A percentile compares a stretch with the other conserved stretches of the same genome.
phyloP scores from a whole-genome alignment of 2,888 invertebrate species.

The Scaptomyza reducta region DNA sequence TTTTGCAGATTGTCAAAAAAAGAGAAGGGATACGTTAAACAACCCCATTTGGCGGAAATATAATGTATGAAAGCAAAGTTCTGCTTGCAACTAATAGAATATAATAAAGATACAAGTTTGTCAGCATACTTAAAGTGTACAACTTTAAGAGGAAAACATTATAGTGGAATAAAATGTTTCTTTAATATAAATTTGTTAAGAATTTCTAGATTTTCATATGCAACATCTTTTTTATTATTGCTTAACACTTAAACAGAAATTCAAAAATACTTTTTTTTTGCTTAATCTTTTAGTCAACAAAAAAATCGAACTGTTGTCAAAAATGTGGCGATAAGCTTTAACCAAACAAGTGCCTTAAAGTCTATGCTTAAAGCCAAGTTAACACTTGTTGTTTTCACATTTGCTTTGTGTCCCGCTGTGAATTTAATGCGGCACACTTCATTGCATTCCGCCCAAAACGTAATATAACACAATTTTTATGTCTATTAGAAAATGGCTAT shows the following conservation, averaged over 20 bases:
- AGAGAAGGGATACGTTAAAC: conserved; percentile 6
- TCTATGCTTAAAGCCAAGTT: conserved; percentile 22
- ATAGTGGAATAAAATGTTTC: too few relatives aligned
- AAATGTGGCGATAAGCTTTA: not conserved
- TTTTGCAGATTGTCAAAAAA: not conserved
- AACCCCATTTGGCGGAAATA: conserved; percentile 1
- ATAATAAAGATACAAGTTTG: conserved; percentile 16
- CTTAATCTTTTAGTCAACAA: not conserved
- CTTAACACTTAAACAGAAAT: too few relatives aligned
- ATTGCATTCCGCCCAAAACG: conserved; percentile 34
- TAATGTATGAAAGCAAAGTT: conserved; percentile 9
- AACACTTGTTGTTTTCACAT: conserved; percentile 15
- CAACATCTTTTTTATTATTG: too few relatives aligned
- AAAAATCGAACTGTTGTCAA: not conserved
- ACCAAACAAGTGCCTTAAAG: not conserved
- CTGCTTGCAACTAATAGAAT: conserved; percentile 7
- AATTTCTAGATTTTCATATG: not conserved
- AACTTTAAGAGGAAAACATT: too few relatives aligned
- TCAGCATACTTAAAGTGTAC: conserved; percentile 12
- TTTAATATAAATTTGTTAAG: not conserved
- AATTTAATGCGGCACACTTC: conserved; percentile 53
- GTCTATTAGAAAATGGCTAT: conserved; percentile 66
- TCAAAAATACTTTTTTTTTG: too few relatives aligned
- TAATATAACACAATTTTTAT: conserved; percentile 59
- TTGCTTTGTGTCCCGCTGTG: conserved; percentile 46